Evolutionary conservation across 2,888 invertebrate genomes (phyloP), one percentile per base, ranked within the genome.

Genomic region (Calameuta idolon): DNA sequence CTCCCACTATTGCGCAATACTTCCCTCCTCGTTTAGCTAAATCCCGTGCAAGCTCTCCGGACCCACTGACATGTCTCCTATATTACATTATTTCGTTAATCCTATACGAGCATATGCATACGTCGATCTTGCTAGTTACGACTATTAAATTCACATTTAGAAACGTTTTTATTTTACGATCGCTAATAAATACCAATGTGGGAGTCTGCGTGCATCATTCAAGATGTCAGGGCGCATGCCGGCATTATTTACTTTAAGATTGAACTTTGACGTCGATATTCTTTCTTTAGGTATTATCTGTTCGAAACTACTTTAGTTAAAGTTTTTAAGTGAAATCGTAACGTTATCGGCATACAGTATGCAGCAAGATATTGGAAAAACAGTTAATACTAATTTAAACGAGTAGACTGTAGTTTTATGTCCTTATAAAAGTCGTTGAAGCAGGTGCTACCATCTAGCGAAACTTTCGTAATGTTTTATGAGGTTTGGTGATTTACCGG

Each of bases 21-120:
- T 76, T 79, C 78, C 79, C 71, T 75, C 78, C 76, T 69, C 81
- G 75, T 79, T 78, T 76, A 77, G 69, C 68, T 76, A 76, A 79
- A 79, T 76, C 76, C n/a, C 73, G 76, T 55, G 71, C 55, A 55
- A 23, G 55, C 55, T 55, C 55, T 55, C 23, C 9, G 55, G 23
- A 55, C 55, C 23, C 9, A 23, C 55, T 23, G 9, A 23, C 15
- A 9, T 55, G 9, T 55, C 15, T 55, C 23, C 23, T 9, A 55
- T 23, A 55, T 55, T 23, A 55, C 55, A 55, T 23, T 55, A 55
- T 55, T 55, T 55, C 23, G 55, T 55, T 55, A 55, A 55, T 55
- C 55, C 23, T 55, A 23, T 55, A 55, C 9, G 55, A 55, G 23
- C 9, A 55, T 55, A 23, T 23, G 55, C 23, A 9, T 55, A 55